Percentiles rank a stretch among this genome's conserved stretches.
Conservation (phyloP, 2,888 invertebrate genomes). For the Athripsodes cinereus region DNA sequence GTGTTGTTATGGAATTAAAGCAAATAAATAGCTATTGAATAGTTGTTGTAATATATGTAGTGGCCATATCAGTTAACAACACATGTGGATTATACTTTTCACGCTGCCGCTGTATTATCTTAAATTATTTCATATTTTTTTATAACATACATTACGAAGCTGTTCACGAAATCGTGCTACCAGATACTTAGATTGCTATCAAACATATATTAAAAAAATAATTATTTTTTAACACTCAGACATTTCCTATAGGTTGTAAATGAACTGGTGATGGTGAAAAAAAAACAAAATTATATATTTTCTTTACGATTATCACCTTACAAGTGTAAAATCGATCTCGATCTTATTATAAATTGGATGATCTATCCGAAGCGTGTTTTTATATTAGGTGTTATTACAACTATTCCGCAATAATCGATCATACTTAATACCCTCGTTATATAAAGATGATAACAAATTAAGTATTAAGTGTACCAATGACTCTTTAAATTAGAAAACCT, state of each 20-base stretch:
- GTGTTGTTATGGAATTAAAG: background rate
- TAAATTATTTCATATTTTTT: background rate
- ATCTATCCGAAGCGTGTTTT: background rate
- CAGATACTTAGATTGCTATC: background rate
- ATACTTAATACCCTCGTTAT: too few relatives aligned
- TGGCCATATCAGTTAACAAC: background rate
- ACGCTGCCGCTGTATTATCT: background rate
- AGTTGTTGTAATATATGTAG: too few relatives aligned
- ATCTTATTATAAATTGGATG: constrained; percentile 16
- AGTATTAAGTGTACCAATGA: too few relatives aligned
- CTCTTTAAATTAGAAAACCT: too few relatives aligned
- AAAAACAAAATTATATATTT: constrained; percentile 1
- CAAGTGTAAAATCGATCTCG: constrained; percentile 11
- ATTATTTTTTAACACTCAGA: constrained; percentile 3
- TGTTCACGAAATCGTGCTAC: constrained; percentile 10
- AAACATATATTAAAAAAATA: constrained; percentile 5
- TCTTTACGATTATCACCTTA: constrained; percentile 16
- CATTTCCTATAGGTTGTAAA: background rate
- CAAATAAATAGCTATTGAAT: background rate
- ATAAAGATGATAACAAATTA: too few relatives aligned
- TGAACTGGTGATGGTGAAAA: background rate
- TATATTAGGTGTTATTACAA: background rate
- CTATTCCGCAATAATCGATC: too few relatives aligned
- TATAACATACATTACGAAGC: background rate
- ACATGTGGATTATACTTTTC: background rate